phyloP scores from a whole-genome alignment of 2,888 invertebrate genomes.

The Congeria kusceri region DNA sequence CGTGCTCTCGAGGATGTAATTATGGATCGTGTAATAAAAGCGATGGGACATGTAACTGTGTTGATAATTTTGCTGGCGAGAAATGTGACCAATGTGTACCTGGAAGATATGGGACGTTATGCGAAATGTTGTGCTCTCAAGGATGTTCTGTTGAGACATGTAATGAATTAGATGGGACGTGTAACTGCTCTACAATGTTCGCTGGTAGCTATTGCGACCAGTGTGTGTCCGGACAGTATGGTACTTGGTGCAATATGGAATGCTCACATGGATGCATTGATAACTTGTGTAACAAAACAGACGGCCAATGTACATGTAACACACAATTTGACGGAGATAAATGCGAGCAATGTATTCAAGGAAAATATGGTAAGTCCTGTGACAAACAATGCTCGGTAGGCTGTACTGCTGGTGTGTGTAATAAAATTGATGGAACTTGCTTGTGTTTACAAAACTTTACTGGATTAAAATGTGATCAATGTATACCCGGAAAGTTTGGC shows the following conservation, averaged over 20 bases:
- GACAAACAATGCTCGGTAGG: not conserved
- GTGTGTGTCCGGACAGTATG: not conserved
- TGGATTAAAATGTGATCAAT: not conserved
- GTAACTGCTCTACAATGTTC: no score
- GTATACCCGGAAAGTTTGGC: no score
- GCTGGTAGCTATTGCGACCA: not conserved
- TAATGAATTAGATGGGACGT: not conserved
- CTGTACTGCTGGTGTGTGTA: not conserved
- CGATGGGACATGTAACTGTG: no score
- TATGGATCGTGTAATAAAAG: not conserved
- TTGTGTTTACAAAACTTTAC: not conserved
- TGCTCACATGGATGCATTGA: not conserved
- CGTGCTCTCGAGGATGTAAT: not conserved
- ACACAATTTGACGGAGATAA: not conserved
- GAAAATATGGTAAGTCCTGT: not conserved
- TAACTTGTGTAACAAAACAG: not conserved
- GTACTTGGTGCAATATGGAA: not conserved
- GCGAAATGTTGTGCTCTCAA: not conserved
- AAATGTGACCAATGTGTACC: not conserved
- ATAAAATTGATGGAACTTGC: not conserved
- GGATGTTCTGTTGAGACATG: not conserved
- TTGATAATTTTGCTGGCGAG: no score
- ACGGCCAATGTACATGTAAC: not conserved
- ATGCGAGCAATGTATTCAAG: not conserved
- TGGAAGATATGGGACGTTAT: not conserved